Evolutionary conservation across 2,113 vertebrate genomes (phyloP).

Genomic region (Ameiurus melas): DNA sequence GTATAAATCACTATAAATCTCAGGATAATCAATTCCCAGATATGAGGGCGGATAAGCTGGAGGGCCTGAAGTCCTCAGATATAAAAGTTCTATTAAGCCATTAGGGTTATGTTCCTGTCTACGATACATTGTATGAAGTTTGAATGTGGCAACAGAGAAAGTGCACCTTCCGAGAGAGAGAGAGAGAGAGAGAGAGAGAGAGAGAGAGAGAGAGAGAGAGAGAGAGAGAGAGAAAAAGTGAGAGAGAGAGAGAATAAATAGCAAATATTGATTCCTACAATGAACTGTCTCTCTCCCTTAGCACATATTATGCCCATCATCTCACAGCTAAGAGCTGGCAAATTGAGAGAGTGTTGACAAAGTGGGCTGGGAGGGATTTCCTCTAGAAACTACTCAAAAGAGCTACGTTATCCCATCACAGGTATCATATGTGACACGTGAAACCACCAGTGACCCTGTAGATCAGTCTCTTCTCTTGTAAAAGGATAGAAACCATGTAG

Average conservation of each 20-base stretch:
- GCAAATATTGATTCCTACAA: conserved; percentile 99
- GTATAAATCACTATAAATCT: conserved; percentile 76
- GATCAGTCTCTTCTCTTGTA: conserved; percentile 75
- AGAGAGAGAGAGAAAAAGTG: no score
- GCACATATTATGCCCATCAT: conserved; percentile 94
- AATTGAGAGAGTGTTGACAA: conserved; percentile 93
- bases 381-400: conserved; percentile 85
- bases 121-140: not conserved
- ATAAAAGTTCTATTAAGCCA: not conserved
- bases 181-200: no score
- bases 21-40: conserved; percentile 74
- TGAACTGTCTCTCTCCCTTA: conserved; percentile 94
- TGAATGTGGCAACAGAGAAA: not conserved
- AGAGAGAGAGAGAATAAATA: conserved; percentile 78
- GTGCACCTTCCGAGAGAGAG: conserved; percentile 50
- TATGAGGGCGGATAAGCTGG: conserved; percentile 71
- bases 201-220: no score
- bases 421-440: conserved; percentile 86
- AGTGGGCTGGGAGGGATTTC: conserved; percentile 86
- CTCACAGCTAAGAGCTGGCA: conserved; percentile 77
- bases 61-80: not conserved
- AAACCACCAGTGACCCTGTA: conserved; percentile 89
- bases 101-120: not conserved
- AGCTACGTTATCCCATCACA: conserved; percentile 87
- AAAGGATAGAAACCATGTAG: conserved; percentile 2